Evolutionary conservation across 1,140 invertebrate species (phyloP).

Genomic region (Heliconius eleuchia): DNA sequence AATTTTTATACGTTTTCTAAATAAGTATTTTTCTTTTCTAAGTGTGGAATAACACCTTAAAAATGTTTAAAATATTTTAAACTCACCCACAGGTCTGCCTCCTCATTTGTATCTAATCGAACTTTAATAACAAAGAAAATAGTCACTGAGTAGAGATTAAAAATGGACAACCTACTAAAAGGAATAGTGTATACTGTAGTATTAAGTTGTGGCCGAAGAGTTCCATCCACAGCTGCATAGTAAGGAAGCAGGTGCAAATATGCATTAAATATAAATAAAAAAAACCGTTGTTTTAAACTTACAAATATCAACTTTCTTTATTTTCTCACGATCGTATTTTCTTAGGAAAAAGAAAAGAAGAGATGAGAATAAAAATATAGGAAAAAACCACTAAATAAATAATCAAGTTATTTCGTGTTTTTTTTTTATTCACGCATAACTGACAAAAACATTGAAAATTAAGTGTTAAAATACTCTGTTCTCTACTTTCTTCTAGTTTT

Average conservation of each 20-base stretch:
- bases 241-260: not conserved
- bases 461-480: no score
- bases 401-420: no score
- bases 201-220: not conserved
- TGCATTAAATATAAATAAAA: not conserved
- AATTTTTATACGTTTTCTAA: no score
- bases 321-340: not conserved
- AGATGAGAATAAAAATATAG: no score
- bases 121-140: not conserved
- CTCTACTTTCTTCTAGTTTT: not conserved
- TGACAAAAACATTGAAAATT: no score
- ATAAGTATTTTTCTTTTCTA: no score
- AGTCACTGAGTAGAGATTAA: not conserved
- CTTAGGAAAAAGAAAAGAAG: no score
- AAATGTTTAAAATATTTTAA: not conserved
- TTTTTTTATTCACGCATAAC: no score
- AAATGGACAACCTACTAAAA: not conserved
- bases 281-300: not conserved
- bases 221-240: conserved; percentile 6
- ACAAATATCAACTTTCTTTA: not conserved
- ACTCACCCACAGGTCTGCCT: not conserved
- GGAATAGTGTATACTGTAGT: not conserved
- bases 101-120: not conserved
- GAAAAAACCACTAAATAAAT: no score
- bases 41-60: no score